Evolutionary conservation across 2,797 vertebrate genomes (phyloP), one percentile per base, ranked within the genome.

Genomic region (Phalloptychus januarius): DNA sequence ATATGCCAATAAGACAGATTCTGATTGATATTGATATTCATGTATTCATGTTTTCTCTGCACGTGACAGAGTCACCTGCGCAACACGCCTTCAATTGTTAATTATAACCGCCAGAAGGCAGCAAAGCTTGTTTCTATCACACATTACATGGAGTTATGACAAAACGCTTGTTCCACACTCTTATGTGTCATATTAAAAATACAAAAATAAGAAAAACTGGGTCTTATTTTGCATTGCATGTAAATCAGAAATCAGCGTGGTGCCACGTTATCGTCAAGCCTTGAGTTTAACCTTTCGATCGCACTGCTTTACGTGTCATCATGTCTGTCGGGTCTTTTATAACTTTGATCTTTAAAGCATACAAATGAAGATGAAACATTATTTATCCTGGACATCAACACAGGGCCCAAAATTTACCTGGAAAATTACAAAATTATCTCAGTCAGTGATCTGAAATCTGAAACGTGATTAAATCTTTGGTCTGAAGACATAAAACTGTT

Each of bases 71-170:
- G 58, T 16, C 3, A 58, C 16, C 44, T 48, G 40, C 25, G 5
- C 31, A 36, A 71, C 38, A 20, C 23, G 38, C 36, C 4, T 42
- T 54, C 42, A 44, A 4, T 44, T 67, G 3, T 44, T 67, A 13
- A 15, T 36, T 36, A 8, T 74, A 42, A 48, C 80, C 76, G 45
- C 56, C 54, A 10, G 73, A 40, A 28, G 81, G 72, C 23, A 1
- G n/a, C 28, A 18, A 48, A 31, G 46, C 11, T 40, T 15, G 38
- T 11, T 71, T 45, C n/a, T 20, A 1, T 5, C 31, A 48, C 18
- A 48, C 46, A 20, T 48, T 20, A 20, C 46, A 48, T 48, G 6
- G 7, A 48, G 20, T 52, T 25, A 10, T 52, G 50, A 2, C 50
- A 25, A 52, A 25, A 25, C 7, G 0, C 23, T 52, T 25, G 23